phyloP scores from a whole-genome alignment of 2,888 invertebrate species.

The Branchellion lobata region DNA sequence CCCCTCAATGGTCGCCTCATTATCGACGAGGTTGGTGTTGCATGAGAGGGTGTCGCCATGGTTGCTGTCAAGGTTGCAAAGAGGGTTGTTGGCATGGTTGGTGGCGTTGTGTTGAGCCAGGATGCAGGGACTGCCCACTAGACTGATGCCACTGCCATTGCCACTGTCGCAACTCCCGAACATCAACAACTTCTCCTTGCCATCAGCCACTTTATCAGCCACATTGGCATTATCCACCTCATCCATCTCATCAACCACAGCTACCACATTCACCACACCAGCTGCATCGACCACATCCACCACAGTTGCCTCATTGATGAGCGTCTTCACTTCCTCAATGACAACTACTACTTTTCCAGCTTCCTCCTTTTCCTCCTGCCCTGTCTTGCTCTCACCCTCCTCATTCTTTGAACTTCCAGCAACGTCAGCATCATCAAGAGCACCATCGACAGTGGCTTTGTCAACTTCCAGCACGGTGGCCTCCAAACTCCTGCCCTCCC shows the following conservation, averaged over 20 bases:
- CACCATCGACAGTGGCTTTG: not conserved
- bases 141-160: conserved; percentile 44
- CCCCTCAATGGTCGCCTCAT: no score
- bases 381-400: not conserved
- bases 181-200: not conserved
- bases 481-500: not conserved
- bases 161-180: conserved; percentile 42
- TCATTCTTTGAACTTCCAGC: not conserved
- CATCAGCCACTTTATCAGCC: not conserved
- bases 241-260: not conserved
- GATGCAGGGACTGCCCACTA: conserved; percentile 24
- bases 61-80: no score
- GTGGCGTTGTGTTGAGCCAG: no score
- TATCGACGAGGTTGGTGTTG: no score
- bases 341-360: not conserved
- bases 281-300: not conserved
- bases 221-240: not conserved
- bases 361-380: conserved; percentile 24
- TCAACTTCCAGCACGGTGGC: not conserved
- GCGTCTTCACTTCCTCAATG: not conserved
- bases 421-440: conserved; percentile 12
- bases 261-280: conserved; percentile 40
- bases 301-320: not conserved
- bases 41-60: no score
- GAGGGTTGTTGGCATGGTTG: no score